Base-by-base conservation (phyloP, 2,113 vertebrate genomes). In the Crotalus tigris region DNA sequence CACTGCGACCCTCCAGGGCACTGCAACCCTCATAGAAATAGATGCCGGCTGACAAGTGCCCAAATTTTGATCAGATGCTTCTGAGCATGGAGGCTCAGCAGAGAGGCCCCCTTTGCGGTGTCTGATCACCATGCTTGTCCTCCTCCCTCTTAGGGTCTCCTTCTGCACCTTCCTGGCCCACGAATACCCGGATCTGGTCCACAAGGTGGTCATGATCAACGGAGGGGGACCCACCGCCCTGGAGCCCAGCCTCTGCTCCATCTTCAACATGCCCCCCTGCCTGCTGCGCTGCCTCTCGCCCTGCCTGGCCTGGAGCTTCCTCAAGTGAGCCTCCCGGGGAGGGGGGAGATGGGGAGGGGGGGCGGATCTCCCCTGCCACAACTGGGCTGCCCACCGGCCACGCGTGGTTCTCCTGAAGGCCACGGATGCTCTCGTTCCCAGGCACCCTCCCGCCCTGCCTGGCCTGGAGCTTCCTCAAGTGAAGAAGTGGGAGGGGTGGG, bases 201-300 rank as follows among this genome's bases (percentile, higher is more conserved):
- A 99, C 94, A 99, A 99, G 91, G 99, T 99, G 94, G 98, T 99
- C 96, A 99, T 99, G 99, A 99, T 99, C 95, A 99, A 99, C 0
- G 99, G 99, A 0, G 99, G 99, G 0, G 99, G 99, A 5, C 99
- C 99, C 6, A 99, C 99, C 0, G 99, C 99, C 0, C 97, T 99
- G 97, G 99, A 99, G 95, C 99, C 99, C 95, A 99, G 99, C 95
- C 97, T 99, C 87, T 99, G 98, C 97, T 99, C 99, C 93, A 98
- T 99, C 97, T 99, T 99, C 98, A 99, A 98, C 98, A 98, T 99
- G 96, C 99, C 99, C 85, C 98, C 98, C 1, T 99, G 98, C 1
- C 96, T 99, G 53, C 98, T 99, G 90, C 98, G 98, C 95, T 99
- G 98, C 96, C 97, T 99, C 92, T 98, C 98, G 0, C 99, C 99